Evolutionary conservation across 2,888 invertebrate species (phyloP).

Genomic region (Leucania comma): DNA sequence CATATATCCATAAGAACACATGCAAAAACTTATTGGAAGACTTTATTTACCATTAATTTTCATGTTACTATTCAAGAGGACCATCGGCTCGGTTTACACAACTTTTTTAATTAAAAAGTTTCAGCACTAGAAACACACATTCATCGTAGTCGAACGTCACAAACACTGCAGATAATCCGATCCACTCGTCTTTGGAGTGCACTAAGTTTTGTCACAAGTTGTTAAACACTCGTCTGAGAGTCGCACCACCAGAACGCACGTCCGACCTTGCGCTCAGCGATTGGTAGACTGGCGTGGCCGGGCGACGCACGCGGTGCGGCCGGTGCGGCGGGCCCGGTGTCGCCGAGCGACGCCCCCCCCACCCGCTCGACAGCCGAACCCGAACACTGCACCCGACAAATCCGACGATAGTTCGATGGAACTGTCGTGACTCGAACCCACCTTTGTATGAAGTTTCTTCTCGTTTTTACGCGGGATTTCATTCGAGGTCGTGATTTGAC

Average conservation of each 20-base stretch:
- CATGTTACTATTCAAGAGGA: slow-evolving; percentile 90
- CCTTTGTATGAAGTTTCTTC: slow-evolving; percentile 81
- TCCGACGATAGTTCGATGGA: slow-evolving; percentile 79
- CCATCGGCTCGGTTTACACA: slow-evolving; percentile 85
- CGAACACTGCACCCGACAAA: slow-evolving; percentile 81
- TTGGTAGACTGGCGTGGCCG: slow-evolving; percentile 76
- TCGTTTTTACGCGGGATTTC: slow-evolving; percentile 78
- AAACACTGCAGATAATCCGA: slow-evolving; percentile 86
- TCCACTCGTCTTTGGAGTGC: slow-evolving; percentile 76
- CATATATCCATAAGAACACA: slow-evolving; percentile 79
- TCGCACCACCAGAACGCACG: slow-evolving; percentile 64
- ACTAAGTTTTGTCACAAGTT: slow-evolving; percentile 85
- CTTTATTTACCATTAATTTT: slow-evolving; percentile 88
- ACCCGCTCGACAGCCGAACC: slow-evolving; percentile 69
- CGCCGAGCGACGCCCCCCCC: slow-evolving; percentile 74
- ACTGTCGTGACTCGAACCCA: slow-evolving; percentile 80
- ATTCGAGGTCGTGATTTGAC: slow-evolving; percentile 78
- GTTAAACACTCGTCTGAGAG: slow-evolving; percentile 68
- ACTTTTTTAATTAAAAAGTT: slow-evolving; percentile 70
- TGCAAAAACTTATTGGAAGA: slow-evolving; percentile 81
- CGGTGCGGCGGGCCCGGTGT: slow-evolving; percentile 64
- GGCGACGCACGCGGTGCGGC: slow-evolving; percentile 63
- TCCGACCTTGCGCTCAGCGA: slow-evolving; percentile 69
- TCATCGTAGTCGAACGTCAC: slow-evolving; percentile 81
- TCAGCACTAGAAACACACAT: slow-evolving; percentile 80